These are phyloP conservation scores for Mythimna ferrago DNA, from an alignment of 2,888 invertebrate genomes.

Conservation along the genomic window DNA sequence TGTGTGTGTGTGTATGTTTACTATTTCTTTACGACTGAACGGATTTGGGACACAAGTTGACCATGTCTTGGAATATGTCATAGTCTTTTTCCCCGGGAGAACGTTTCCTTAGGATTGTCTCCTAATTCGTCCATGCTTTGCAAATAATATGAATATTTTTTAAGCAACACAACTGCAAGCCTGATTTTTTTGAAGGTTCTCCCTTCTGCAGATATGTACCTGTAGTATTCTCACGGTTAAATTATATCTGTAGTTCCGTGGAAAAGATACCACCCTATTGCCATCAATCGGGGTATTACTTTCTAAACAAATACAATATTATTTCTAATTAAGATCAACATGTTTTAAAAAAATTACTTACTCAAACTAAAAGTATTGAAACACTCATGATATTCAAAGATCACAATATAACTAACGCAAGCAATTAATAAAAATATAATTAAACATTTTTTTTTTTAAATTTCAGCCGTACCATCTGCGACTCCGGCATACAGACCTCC, in stretches of 20 bases:
- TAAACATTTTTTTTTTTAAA: background rate
- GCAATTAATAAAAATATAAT: background rate
- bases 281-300: background rate
- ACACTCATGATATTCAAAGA: background rate
- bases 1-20: no score
- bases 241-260: no score
- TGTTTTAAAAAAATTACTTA: background rate
- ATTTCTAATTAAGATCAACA: background rate
- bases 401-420: background rate
- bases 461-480: slow-evolving; percentile 45
- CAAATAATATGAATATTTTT: no score
- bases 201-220: background rate
- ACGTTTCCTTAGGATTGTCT: no score
- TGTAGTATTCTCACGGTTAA: background rate
- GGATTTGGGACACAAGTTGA: no score
- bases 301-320: background rate
- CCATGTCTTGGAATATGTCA: no score
- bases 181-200: no score
- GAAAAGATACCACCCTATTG: background rate
- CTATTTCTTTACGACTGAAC: no score
- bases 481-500: slow-evolving; percentile 66
- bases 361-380: no score
- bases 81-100: no score
- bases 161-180: no score
- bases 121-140: background rate